These are phyloP conservation scores for Heterochromis multidens DNA, from an alignment of 2,113 vertebrate species.

Conservation along the genomic window DNA sequence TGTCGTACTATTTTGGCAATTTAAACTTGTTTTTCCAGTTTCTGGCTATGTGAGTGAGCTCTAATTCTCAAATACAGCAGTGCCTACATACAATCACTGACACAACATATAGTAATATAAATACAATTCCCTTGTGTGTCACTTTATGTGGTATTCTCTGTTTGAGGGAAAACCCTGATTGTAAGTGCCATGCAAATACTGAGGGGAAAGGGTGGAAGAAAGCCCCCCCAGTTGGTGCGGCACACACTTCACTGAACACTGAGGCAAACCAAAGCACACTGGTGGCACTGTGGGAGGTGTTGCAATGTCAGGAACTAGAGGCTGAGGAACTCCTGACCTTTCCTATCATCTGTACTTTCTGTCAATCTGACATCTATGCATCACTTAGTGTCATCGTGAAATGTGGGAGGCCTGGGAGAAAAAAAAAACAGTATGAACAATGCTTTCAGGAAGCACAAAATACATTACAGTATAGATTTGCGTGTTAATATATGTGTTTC, in stretches of 20 bases:
- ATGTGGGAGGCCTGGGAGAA: not conserved
- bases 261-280: constrained; percentile 22
- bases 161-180: constrained; percentile 46
- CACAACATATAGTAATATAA: not conserved
- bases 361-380: constrained; percentile 24
- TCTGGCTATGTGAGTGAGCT: not conserved
- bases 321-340: constrained; percentile 69
- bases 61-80: not conserved
- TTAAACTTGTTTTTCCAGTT: not conserved
- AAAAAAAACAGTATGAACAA: not conserved
- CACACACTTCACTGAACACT: constrained; percentile 20
- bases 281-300: constrained; percentile 31
- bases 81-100: not conserved
- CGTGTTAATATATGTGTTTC: not conserved
- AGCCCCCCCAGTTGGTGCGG: constrained; percentile 16
- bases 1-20: not conserved
- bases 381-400: constrained; percentile 1
- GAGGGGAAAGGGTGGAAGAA: constrained; percentile 41
- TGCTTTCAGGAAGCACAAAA: not conserved
- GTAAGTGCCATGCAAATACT: constrained; percentile 41
- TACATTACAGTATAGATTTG: not conserved
- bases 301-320: constrained; percentile 49
- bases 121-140: not conserved
- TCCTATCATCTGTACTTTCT: constrained; percentile 30
- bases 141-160: not conserved